phyloP scores from a whole-genome alignment of 2,113 vertebrate genomes.

The Hippolais icterina region DNA sequence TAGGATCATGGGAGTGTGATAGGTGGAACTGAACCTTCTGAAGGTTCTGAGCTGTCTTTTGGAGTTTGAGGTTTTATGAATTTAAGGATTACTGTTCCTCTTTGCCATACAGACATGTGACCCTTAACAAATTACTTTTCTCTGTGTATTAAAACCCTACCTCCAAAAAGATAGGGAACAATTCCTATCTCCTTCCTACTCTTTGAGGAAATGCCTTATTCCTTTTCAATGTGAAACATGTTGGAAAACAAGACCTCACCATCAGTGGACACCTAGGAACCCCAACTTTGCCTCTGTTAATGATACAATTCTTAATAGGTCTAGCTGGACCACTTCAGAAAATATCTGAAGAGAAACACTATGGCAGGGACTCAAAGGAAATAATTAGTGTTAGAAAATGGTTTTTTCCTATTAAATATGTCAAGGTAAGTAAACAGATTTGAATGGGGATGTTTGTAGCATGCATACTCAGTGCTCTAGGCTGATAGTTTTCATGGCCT shows the following conservation, averaged over 20 bases:
- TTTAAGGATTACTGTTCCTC: not conserved
- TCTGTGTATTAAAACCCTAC: not conserved
- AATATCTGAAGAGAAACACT: not conserved
- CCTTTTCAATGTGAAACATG: fast-evolving
- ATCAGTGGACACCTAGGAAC: not conserved
- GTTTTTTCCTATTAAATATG: not conserved
- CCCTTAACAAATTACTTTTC: not conserved
- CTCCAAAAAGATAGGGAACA: not conserved
- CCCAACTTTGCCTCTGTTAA: not conserved
- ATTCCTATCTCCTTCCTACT: not conserved
- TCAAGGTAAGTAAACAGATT: not conserved
- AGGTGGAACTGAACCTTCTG: not conserved
- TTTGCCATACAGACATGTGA: not conserved
- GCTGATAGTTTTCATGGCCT: not conserved
- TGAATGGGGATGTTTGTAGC: not conserved
- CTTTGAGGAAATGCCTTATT: not conserved
- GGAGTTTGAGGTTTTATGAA: not conserved
- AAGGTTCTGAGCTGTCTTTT: not conserved
- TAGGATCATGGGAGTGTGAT: not conserved
- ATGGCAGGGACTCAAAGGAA: not conserved
- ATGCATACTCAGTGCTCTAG: not conserved
- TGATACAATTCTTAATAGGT: not conserved
- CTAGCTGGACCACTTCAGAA: not conserved
- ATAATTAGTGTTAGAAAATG: not conserved
- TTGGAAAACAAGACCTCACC: not conserved